These are phyloP conservation scores for Caenorhabditis sp. DNA, from an alignment of 2,888 invertebrate species.

Conservation along the genomic window DNA sequence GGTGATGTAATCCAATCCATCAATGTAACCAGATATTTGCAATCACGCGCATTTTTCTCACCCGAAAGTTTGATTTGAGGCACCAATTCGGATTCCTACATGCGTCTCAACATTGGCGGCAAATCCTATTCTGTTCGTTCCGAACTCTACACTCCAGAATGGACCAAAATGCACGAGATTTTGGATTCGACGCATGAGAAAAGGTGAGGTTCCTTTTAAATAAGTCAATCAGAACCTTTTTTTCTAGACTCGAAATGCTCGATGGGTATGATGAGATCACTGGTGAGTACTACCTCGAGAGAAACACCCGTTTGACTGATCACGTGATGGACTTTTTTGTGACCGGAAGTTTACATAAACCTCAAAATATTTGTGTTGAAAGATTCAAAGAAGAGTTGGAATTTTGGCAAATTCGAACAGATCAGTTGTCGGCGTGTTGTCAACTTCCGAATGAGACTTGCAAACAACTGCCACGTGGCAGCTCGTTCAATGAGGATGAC, in stretches of 20 bases:
- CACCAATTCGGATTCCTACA: conserved; percentile 38
- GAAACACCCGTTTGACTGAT: conserved; percentile 62
- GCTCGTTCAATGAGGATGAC: conserved; percentile 50
- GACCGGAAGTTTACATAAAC: conserved; percentile 59
- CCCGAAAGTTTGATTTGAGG: conserved; percentile 6
- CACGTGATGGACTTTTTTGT: conserved; percentile 67
- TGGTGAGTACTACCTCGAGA: conserved; percentile 67
- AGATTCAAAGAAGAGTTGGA: conserved; percentile 66
- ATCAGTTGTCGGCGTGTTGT: conserved; percentile 66
- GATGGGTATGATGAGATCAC: conserved; percentile 60
- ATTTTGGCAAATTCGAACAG: conserved; percentile 62
- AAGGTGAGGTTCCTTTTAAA: conserved; percentile 15
- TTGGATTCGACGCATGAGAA: conserved; percentile 50
- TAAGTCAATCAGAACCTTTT: too few species aligned
- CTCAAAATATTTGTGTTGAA: conserved; percentile 61
- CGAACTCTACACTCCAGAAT: conserved; percentile 51
- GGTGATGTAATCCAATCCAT: neutral
- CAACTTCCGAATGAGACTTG: conserved; percentile 40
- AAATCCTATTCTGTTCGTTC: conserved; percentile 61
- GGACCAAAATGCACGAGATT: conserved; percentile 54
- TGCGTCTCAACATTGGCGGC: conserved; percentile 63
- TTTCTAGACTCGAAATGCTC: conserved; percentile 42
- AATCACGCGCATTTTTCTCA: neutral
- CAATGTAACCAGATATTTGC: neutral
- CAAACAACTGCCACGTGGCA: conserved; percentile 25